Percentiles rank a stretch among this genome's conserved stretches.
phyloP scores from a whole-genome alignment of 2,888 invertebrate genomes.

The Hypselothyrea guttata region DNA sequence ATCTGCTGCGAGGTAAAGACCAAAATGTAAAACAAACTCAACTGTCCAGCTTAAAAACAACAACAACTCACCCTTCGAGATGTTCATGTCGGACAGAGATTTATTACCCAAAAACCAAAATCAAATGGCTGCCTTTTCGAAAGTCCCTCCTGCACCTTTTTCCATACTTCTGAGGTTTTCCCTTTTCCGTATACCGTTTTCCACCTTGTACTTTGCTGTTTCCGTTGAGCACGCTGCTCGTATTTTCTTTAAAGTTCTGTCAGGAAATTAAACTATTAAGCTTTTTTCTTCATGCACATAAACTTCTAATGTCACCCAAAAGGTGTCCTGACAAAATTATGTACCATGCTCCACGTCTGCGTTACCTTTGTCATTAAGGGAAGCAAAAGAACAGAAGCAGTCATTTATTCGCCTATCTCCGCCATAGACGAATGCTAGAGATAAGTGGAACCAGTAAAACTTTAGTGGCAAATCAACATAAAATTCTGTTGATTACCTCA shows the following conservation, averaged over 20 bases:
- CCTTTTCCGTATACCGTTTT: constrained; percentile 10
- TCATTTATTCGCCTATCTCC: constrained; percentile 29
- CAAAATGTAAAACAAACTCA: constrained; percentile 20
- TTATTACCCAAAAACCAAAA: constrained; percentile 49
- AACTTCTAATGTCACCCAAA: constrained; percentile 66
- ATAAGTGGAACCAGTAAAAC: constrained; percentile 65
- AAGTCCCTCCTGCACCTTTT: constrained; percentile 45
- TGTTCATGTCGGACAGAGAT: constrained; percentile 55
- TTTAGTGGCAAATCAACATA: constrained; percentile 69
- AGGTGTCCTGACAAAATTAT: constrained; percentile 48
- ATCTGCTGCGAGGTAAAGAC: neutral
- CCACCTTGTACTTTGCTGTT: constrained; percentile 1
- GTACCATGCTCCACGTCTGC: neutral
- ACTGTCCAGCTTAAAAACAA: constrained; percentile 3
- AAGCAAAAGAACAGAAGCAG: constrained; percentile 24
- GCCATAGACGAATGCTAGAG: constrained; percentile 43
- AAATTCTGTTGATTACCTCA: constrained; percentile 64
- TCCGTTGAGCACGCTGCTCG: no score
- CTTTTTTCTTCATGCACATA: constrained; percentile 40
- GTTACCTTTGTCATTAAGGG: constrained; percentile 42
- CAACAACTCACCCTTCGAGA: constrained; percentile 17
- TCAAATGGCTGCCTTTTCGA: constrained; percentile 41
- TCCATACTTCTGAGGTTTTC: constrained; percentile 23
- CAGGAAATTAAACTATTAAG: constrained; percentile 73
- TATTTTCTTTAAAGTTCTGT: constrained; percentile 30